Evolutionary conservation across 2,113 vertebrate species (phyloP).

Genomic region (Perognathus longimembris): DNA sequence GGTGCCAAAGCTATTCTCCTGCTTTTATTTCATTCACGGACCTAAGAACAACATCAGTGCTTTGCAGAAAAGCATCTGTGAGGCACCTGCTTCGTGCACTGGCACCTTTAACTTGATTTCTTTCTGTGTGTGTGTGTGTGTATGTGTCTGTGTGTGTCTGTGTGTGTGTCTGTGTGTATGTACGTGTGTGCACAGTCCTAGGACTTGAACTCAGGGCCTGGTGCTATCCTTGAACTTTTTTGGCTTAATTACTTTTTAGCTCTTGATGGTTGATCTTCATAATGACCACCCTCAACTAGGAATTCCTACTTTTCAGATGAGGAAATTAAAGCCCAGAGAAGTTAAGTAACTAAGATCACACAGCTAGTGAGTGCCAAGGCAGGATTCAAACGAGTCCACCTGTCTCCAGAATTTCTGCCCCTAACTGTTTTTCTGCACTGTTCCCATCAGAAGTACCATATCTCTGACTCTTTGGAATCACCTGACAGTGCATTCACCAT

Average conservation of each 20-base stretch:
- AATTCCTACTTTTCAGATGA: not conserved
- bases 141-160: no score
- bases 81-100: not conserved
- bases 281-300: not conserved
- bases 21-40: no score
- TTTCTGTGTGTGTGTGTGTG: no score
- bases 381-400: no score
- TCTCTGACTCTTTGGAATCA: not conserved
- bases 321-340: slow-evolving; percentile 6
- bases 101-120: not conserved
- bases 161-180: no score
- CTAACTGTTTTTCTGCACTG: not conserved
- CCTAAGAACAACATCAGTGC: no score
- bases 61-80: no score
- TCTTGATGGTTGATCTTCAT: not conserved
- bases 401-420: no score
- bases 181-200: no score
- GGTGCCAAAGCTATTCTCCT: no score
- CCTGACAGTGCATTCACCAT: not conserved
- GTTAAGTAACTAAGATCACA: not conserved
- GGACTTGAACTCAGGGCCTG: not conserved
- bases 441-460: rapidly evolving
- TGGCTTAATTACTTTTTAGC: no score
- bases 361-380: not conserved
- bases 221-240: not conserved